phyloP scores from a whole-genome alignment of 2,797 vertebrate species.

The Chelon auratus region DNA sequence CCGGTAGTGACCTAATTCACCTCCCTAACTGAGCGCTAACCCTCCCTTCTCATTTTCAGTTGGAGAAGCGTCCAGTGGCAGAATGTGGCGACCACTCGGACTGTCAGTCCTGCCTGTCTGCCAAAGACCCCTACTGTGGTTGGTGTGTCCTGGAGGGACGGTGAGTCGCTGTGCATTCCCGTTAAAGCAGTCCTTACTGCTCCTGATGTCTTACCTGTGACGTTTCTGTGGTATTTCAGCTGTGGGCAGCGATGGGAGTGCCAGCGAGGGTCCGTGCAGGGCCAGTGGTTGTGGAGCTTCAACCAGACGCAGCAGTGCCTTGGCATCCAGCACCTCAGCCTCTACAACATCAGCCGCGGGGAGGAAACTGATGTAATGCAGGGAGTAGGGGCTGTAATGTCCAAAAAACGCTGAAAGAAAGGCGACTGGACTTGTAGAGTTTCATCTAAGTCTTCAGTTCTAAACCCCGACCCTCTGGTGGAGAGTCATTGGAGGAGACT shows the following conservation, averaged over 20 bases:
- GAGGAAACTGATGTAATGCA: constrained; percentile 88
- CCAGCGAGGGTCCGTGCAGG: constrained; percentile 82
- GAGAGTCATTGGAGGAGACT: no score
- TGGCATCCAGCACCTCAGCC: constrained; percentile 86
- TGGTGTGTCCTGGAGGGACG: constrained; percentile 97
- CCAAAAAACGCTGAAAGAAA: no score
- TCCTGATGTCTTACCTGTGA: background rate
- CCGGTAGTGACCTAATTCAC: background rate
- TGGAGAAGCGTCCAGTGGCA: constrained; percentile 91
- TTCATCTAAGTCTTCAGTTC: no score
- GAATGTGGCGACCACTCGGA: constrained; percentile 91
- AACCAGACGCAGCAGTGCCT: constrained; percentile 88
- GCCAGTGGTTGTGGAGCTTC: constrained; percentile 95
- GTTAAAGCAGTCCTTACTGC: background rate
- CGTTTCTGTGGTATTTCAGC: constrained; percentile 69
- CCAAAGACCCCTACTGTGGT: constrained; percentile 94
- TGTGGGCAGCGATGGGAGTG: constrained; percentile 91
- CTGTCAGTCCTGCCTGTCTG: constrained; percentile 91
- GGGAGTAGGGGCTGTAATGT: background rate
- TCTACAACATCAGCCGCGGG: constrained; percentile 92
- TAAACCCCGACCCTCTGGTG: no score
- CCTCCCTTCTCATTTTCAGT: constrained; percentile 73
- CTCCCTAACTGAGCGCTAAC: background rate
- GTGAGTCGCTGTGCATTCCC: constrained; percentile 77
- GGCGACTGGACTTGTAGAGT: no score